Evolutionary conservation across 1,140 invertebrate genomes (phyloP).

Genomic region (Gonatopus flavifemur): DNA sequence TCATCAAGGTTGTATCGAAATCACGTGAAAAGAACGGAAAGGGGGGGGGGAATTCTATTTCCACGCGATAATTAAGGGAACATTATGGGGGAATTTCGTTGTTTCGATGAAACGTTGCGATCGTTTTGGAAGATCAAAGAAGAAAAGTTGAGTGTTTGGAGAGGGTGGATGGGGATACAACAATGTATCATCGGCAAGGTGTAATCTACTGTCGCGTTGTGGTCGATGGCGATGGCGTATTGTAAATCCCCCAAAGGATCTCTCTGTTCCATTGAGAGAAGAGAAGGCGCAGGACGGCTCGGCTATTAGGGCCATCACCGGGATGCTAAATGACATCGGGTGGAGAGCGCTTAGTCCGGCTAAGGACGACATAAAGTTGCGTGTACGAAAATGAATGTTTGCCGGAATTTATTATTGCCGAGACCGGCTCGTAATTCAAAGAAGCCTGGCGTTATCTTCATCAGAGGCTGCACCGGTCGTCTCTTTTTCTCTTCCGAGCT

Average conservation of each 20-base stretch:
- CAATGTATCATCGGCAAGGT: slow-evolving; percentile 22
- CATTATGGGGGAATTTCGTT: too few relatives aligned
- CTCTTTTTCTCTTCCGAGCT: slow-evolving; percentile 8
- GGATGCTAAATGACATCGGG: slow-evolving; percentile 55
- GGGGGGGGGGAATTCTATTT: too few relatives aligned
- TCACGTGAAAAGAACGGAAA: too few relatives aligned
- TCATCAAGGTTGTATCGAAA: too few relatives aligned
- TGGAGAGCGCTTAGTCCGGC: slow-evolving; percentile 49
- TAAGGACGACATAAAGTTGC: slow-evolving; percentile 58
- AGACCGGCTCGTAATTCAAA: slow-evolving; percentile 55
- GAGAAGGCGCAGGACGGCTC: slow-evolving; percentile 28
- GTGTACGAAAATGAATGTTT: slow-evolving; percentile 60
- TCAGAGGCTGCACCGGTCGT: slow-evolving; percentile 45
- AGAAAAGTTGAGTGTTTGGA: too few relatives aligned
- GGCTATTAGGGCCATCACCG: slow-evolving; percentile 52
- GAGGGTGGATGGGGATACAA: too few relatives aligned
- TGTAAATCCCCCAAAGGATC: slow-evolving; percentile 38
- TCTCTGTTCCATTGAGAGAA: slow-evolving; percentile 37
- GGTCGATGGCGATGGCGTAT: slow-evolving; percentile 26
- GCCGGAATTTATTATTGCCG: slow-evolving; percentile 57
- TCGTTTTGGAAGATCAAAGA: too few relatives aligned
- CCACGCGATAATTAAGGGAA: too few relatives aligned
- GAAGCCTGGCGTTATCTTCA: slow-evolving; percentile 57
- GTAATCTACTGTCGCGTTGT: slow-evolving; percentile 8
- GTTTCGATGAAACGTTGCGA: too few relatives aligned